Conservation (phyloP, 2,888 invertebrate species). For the Cryptocephalus primarius region DNA sequence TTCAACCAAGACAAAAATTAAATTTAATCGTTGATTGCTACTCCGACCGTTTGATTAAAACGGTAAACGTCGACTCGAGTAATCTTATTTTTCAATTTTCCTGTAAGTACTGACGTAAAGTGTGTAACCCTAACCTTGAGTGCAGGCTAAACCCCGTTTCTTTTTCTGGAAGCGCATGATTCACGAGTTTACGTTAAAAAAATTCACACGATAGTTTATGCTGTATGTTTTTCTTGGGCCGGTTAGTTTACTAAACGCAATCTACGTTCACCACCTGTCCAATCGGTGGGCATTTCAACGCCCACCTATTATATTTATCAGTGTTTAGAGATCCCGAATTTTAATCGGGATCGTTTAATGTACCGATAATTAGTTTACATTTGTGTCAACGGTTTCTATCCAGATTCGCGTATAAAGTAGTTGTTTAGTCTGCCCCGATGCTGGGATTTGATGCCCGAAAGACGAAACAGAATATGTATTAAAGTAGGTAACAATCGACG, state of each 20-base stretch:
- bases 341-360: constrained; percentile 4
- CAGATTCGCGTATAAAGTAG: not conserved
- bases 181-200: constrained; percentile 1
- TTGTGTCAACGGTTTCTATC: not conserved
- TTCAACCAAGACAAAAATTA: no score
- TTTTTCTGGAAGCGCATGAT: not conserved
- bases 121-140: not conserved
- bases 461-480: no score
- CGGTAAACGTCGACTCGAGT: no score
- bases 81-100: no score
- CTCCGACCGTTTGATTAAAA: no score
- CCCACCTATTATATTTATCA: constrained; percentile 1
- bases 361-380: constrained; percentile 4
- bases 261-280: constrained; percentile 2
- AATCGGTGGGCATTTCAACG: not conserved
- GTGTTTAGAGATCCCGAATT: constrained; percentile 1
- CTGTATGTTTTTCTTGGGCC: constrained; percentile 1
- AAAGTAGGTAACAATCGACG: no score
- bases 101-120: no score
- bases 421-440: no score
- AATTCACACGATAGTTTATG: constrained; percentile 5
- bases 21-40: no score
- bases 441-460: no score
- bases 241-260: constrained; percentile 3
- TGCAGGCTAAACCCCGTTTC: not conserved